Evolutionary conservation across 2,888 invertebrate genomes (phyloP).

Genomic region (Dimorphilus gyrociliatus): DNA sequence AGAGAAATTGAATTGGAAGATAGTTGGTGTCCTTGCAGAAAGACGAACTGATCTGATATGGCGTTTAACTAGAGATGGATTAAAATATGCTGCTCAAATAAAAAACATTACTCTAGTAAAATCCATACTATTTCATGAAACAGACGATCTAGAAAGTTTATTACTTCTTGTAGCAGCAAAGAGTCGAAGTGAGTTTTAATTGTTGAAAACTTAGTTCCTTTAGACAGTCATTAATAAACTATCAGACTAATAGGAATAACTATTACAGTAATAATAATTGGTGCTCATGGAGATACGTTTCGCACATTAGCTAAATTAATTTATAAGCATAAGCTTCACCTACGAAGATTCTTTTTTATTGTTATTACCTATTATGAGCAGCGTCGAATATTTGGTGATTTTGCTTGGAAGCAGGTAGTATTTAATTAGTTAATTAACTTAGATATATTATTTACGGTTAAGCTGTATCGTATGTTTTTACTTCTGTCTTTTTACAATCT

Average conservation of each 20-base stretch:
- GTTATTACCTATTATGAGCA: constrained; percentile 12
- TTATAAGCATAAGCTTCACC: constrained; percentile 6
- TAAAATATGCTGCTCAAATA: too few relatives aligned
- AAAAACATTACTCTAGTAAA: too few relatives aligned
- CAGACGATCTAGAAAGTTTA: too few relatives aligned
- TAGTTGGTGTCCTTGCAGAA: constrained; percentile 11
- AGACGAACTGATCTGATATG: constrained; percentile 12
- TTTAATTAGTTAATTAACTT: too few relatives aligned
- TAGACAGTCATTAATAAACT: too few relatives aligned
- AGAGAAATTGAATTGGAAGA: constrained; percentile 8
- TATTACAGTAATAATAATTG: constrained; percentile 12
- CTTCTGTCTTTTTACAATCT: too few relatives aligned
- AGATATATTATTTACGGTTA: neutral
- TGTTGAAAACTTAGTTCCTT: too few relatives aligned
- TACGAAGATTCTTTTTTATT: constrained; percentile 12
- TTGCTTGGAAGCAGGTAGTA: constrained; percentile 13
- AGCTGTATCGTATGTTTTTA: too few relatives aligned
- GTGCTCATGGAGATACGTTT: constrained; percentile 10
- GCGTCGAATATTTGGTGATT: constrained; percentile 11
- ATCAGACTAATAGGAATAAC: neutral
- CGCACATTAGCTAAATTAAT: constrained; percentile 9
- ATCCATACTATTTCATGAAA: too few relatives aligned
- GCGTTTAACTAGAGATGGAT: constrained; percentile 10
- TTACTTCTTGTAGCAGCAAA: too few relatives aligned
- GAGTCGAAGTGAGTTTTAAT: too few relatives aligned